Evolutionary conservation across 2,888 invertebrate genomes (phyloP), one percentile per base, ranked within the genome.

Genomic region (Dimorphilus gyrociliatus): DNA sequence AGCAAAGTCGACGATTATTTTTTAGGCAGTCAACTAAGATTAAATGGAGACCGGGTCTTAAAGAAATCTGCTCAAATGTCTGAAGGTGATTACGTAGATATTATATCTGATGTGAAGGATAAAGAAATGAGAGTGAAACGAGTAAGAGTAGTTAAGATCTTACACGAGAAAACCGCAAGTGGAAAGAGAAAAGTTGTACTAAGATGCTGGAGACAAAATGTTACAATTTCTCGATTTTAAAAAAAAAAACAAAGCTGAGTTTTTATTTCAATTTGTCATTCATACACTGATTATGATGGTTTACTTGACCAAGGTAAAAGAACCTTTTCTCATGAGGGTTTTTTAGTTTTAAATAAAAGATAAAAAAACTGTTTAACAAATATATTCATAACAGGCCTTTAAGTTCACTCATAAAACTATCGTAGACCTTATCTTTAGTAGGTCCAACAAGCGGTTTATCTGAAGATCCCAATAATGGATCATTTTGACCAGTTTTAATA

Each of bases 391-490:
- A 69, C 17, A 94, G 67, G 29, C 81, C 85, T 55, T 88, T 79
- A 85, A 97, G 88, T 68, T 97, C 94, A 59, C 78, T 78, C 90
- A 97, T 92, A 59, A 97, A 97, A 61, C 86, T 84, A 69, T 86
- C 79, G 53, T 97, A 97, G 8, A 92, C 94, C 56, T 94, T 94
- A 56, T 94, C 94, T 60, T 92, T 94, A 34, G 81, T 86, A 48
- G 44, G 51, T 36, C 44, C 47, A 21, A 45, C 45, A 16, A 46
- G 42, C 23, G 48, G 38, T 16, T 45, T 36, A 2, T 47, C 34
- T 4, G 49, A 43, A 16, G n/a, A n/a, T n/a, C n/a, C n/a, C n/a
- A n/a, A n/a, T n/a, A 21, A 10, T 21, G 8, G n/a, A 8, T 21
- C n/a, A 21, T 21, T 21, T n/a, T 10, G n/a, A 21, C n/a, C n/a